These are phyloP conservation scores for Rhodinocichla rosea DNA, from an alignment of 2,113 vertebrate species.

Conservation along the genomic window DNA sequence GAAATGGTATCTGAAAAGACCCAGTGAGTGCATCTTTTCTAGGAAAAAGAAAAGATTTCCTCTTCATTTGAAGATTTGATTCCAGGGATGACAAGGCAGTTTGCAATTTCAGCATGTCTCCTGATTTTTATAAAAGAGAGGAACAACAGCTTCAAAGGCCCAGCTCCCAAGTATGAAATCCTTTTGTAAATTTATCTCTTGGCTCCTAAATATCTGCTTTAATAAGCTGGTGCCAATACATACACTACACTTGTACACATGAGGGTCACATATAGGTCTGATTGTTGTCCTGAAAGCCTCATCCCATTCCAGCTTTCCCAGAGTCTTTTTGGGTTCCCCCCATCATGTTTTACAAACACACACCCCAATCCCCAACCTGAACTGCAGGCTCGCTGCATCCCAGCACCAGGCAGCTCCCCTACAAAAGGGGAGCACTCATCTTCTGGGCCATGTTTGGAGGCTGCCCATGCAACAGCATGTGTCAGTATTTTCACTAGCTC, in stretches of 20 bases:
- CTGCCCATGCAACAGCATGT: not conserved
- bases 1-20: slow-evolving; percentile 38
- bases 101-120: slow-evolving; percentile 5
- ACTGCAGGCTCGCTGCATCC: not conserved
- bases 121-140: not conserved
- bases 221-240: not conserved
- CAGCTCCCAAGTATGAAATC: not conserved
- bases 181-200: not conserved
- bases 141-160: not conserved
- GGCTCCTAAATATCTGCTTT: not conserved
- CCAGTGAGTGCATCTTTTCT: not conserved
- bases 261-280: not conserved
- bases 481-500: not conserved
- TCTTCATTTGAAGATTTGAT: slow-evolving; percentile 13
- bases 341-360: not conserved
- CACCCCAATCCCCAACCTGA: not conserved
- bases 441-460: not conserved
- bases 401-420: not conserved
- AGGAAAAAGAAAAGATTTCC: slow-evolving; percentile 18
- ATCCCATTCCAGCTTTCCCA: not conserved
- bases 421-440: fast-evolving
- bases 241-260: not conserved
- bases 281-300: not conserved
- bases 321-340: not conserved
- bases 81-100: slow-evolving; percentile 41